Base-by-base conservation (phyloP, 30 jellyfish, hydroid and myxozoan genomes). In the Hydractinia echinata region DNA sequence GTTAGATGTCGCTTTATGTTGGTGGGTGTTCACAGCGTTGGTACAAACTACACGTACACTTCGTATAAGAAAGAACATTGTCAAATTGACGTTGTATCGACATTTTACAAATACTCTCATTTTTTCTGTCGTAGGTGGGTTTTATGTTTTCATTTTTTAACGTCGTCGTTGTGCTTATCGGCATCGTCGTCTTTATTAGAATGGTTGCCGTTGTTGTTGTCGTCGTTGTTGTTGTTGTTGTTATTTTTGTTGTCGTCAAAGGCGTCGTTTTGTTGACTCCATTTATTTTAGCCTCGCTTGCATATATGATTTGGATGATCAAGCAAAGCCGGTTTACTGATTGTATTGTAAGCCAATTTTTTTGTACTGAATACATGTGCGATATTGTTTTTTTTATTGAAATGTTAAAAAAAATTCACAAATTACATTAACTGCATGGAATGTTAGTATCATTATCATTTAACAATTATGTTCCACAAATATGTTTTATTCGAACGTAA, bases 1-100 rank as follows among this genome's bases (percentile, higher is more conserved):
- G 52, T 64, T 89, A 66, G 95, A 89, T 79, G 86, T 91, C 8
- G 83, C 81, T 49, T 73, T 89, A 10, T 89, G 96, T 70, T 89
- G 96, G 96, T 89, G 96, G 96, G 84, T 89, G 83, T 90, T 90
- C 92, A 79, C 97, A 51, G 91, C 97, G 4, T 83, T 90, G 85
- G 97, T 90, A 6, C 97, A 90, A 85, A 90, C 97, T 54, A 90
- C 97, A 60, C 72, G 97, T 66, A 90, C 97, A 7, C 80, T 90
- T 53, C 62, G 97, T 16, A 90, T 90, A 61, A 68, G 97, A 76
- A 90, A 90, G 53, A 90, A 90, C 79, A 74, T 85, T 30, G 93
- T 90, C 54, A 90, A 90, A 55, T 81, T 90, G 20, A 78, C 97
- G 8, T 53, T 90, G 53, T 90, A 90, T 72, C 88, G 97, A n/a